A percentile compares a stretch with the other conserved stretches of the same genome.
phyloP scores from a whole-genome alignment of 2,888 invertebrate species.

The Neoascia interrupta region DNA sequence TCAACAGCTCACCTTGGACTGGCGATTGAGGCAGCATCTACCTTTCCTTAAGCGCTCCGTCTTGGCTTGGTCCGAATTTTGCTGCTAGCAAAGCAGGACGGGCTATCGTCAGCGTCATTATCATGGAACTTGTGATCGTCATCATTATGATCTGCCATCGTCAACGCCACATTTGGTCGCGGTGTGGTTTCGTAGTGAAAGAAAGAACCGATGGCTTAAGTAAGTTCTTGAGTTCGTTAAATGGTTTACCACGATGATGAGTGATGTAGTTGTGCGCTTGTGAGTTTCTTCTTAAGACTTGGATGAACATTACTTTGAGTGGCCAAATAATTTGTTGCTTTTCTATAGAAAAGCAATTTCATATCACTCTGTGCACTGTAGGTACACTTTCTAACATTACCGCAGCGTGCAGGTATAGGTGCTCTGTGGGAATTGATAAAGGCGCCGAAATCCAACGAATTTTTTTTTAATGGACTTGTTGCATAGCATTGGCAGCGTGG shows the following conservation, averaged over 20 bases:
- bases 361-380: too few relatives aligned
- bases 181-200: slow-evolving; percentile 50
- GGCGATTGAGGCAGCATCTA: slow-evolving; percentile 76
- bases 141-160: slow-evolving; percentile 44
- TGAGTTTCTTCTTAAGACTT: slow-evolving; percentile 18
- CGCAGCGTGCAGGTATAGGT: too few relatives aligned
- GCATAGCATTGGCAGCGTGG: too few relatives aligned
- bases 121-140: slow-evolving; percentile 46
- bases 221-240: slow-evolving; percentile 43
- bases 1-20: slow-evolving; percentile 78
- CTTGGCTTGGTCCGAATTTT: slow-evolving; percentile 30
- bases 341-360: slow-evolving; percentile 13
- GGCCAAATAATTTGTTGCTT: slow-evolving; percentile 28
- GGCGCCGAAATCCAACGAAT: slow-evolving; percentile 21
- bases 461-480: slow-evolving; percentile 15
- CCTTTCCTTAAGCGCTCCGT: slow-evolving; percentile 77
- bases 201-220: slow-evolving; percentile 44
- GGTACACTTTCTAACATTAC: slow-evolving; percentile 41
- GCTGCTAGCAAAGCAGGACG: slow-evolving; percentile 51
- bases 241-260: slow-evolving; percentile 21
- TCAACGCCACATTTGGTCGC: slow-evolving; percentile 47
- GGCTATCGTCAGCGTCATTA: slow-evolving; percentile 44
- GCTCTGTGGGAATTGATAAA: slow-evolving; percentile 20
- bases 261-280: slow-evolving; percentile 9
- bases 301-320: slow-evolving; percentile 23